phyloP scores from a whole-genome alignment of 2,113 vertebrate species.

The Malurus alboscapulatus region DNA sequence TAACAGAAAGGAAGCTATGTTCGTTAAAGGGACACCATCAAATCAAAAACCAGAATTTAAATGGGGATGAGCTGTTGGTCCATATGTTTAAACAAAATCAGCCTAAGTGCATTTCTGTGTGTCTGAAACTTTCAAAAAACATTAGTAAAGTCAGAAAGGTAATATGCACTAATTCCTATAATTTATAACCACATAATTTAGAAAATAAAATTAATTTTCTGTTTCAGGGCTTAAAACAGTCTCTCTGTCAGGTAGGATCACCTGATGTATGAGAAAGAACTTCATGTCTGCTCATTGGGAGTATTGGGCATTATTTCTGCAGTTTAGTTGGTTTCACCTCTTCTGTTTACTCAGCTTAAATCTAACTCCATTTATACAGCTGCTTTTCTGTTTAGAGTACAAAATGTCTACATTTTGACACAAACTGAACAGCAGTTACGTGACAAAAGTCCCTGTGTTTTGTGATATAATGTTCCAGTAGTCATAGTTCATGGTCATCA shows the following conservation, averaged over 20 bases:
- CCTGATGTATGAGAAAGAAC: not conserved
- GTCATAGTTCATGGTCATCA: not conserved
- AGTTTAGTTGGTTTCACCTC: not conserved
- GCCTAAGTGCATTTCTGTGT: not conserved
- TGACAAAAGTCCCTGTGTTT: not conserved
- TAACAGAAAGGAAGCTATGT: conserved; percentile 13
- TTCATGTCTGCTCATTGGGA: not conserved
- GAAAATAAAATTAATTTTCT: not conserved
- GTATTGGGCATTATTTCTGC: not conserved
- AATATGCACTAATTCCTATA: not conserved
- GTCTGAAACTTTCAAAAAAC: not conserved
- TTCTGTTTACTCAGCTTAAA: not conserved
- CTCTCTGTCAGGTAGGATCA: not conserved
- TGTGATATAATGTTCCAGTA: not conserved
- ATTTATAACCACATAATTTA: not conserved
- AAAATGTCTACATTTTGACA: not conserved
- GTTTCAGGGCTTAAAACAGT: not conserved
- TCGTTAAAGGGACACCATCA: not conserved
- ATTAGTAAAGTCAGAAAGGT: not conserved
- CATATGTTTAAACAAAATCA: not conserved
- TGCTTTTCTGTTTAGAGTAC: not conserved
- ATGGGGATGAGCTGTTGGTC: not conserved
- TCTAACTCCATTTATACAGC: not conserved
- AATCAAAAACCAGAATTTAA: not conserved
- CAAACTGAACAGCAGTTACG: not conserved